These are phyloP conservation scores for Cyphomyrmex costatus DNA, from an alignment of 1,140 invertebrate genomes.

Conservation along the genomic window DNA sequence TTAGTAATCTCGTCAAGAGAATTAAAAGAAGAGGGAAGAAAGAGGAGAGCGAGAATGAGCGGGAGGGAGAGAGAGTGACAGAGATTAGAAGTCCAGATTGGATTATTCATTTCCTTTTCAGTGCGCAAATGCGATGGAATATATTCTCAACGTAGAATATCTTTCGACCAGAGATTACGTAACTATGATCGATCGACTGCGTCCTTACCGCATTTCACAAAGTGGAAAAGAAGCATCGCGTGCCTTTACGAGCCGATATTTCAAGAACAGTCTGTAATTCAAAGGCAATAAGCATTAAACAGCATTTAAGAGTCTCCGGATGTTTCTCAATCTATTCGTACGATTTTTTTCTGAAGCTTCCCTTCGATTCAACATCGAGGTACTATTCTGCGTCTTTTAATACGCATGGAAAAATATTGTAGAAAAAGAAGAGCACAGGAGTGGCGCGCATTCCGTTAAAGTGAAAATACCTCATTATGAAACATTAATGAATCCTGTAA, in stretches of 20 bases:
- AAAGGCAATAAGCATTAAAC: conserved; percentile 24
- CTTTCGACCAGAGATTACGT: conserved; percentile 41
- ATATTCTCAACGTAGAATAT: conserved; percentile 49
- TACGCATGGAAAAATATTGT: background rate
- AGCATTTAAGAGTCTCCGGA: conserved; percentile 36
- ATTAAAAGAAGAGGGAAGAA: background rate
- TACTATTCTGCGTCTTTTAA: conserved; percentile 4
- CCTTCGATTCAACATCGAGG: background rate
- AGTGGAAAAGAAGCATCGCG: conserved; percentile 52
- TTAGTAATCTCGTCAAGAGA: conserved; percentile 18
- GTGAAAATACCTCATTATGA: background rate
- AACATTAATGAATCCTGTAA: conserved; percentile 21
- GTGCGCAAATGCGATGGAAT: conserved; percentile 3
- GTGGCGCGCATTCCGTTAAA: background rate
- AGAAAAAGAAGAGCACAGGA: no score
- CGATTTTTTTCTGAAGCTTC: background rate
- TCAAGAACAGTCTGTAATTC: conserved; percentile 53
- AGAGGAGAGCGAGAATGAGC: background rate
- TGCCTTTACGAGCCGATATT: conserved; percentile 47
- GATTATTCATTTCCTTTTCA: conserved; percentile 60
- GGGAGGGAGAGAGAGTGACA: background rate
- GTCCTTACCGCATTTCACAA: conserved; percentile 2
- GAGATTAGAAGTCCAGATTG: conserved; percentile 1
- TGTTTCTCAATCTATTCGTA: conserved; percentile 49
- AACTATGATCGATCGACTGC: conserved; percentile 52